Conservation (phyloP, 2,797 vertebrate genomes). For the Chaunax sp. region DNA sequence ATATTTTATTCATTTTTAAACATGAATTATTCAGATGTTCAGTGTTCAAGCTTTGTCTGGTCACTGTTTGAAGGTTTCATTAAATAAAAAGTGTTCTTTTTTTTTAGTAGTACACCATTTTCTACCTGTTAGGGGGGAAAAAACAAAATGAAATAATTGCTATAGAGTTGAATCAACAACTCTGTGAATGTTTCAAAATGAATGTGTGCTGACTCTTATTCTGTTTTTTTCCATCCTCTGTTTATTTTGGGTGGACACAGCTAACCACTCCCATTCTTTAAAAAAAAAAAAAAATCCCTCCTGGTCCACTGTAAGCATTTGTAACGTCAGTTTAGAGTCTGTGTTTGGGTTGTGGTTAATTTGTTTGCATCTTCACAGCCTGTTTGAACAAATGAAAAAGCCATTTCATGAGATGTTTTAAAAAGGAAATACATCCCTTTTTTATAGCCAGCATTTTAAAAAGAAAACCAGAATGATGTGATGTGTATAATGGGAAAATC, state of each 20-base stretch:
- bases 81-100: background rate
- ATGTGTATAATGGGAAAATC: background rate
- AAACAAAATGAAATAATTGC: background rate
- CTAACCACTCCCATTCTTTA: slow-evolving; percentile 43
- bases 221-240: slow-evolving; percentile 18
- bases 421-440: background rate
- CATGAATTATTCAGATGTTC: slow-evolving; percentile 1
- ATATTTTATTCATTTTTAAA: too few relatives aligned
- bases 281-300: background rate
- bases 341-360: slow-evolving; percentile 24
- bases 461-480: slow-evolving; percentile 1
- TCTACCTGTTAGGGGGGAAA: too few relatives aligned
- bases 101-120: background rate
- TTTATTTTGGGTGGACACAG: slow-evolving; percentile 50
- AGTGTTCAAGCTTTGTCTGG: background rate
- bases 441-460: background rate
- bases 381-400: slow-evolving; percentile 6
- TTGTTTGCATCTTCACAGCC: slow-evolving; percentile 21
- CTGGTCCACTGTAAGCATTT: background rate
- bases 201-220: background rate
- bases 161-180: background rate
- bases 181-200: slow-evolving; percentile 1
- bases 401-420: background rate
- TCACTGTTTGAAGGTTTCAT: background rate
- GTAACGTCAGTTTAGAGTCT: slow-evolving; percentile 1